Conservation (phyloP, 2,797 vertebrate species). For the Rhynchotus rufescens region DNA sequence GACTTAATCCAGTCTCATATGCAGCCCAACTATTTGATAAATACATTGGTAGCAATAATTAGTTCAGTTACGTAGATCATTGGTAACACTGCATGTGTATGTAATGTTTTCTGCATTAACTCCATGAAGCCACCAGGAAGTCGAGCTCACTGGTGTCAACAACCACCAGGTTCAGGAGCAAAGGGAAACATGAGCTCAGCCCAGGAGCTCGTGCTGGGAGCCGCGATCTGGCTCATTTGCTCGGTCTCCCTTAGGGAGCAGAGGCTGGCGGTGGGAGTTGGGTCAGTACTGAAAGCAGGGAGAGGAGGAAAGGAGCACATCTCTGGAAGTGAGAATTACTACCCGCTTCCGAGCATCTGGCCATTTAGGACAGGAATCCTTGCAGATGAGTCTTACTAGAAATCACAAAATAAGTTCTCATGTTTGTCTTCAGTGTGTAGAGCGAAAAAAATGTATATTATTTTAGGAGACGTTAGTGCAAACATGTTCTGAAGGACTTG, state of each 20-base stretch:
- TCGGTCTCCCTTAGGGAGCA: too few relatives aligned
- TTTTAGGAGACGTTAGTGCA: not conserved
- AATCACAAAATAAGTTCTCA: not conserved
- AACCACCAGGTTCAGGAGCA: not conserved
- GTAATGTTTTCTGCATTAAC: not conserved
- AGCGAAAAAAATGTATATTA: not conserved
- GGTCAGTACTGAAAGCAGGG: not conserved
- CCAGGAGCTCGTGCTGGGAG: fast-evolving
- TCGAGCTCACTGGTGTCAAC: not conserved
- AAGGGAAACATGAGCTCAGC: not conserved
- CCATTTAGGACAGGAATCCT: not conserved
- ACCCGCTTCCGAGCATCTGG: not conserved
- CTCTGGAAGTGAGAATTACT: not conserved
- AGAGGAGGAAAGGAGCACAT: not conserved
- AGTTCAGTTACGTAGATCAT: fast-evolving
- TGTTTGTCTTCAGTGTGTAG: not conserved
- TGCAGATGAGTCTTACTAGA: not conserved
- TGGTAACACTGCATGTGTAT: not conserved
- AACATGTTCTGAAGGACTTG: fast-evolving
- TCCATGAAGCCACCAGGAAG: not conserved
- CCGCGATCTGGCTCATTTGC: too few relatives aligned
- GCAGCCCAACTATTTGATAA: fast-evolving
- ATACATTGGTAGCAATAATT: not conserved
- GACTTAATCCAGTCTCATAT: not conserved
- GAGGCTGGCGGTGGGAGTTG: not conserved